Conservation (phyloP, 2,113 vertebrate species). For the Ciconia boyciana region DNA sequence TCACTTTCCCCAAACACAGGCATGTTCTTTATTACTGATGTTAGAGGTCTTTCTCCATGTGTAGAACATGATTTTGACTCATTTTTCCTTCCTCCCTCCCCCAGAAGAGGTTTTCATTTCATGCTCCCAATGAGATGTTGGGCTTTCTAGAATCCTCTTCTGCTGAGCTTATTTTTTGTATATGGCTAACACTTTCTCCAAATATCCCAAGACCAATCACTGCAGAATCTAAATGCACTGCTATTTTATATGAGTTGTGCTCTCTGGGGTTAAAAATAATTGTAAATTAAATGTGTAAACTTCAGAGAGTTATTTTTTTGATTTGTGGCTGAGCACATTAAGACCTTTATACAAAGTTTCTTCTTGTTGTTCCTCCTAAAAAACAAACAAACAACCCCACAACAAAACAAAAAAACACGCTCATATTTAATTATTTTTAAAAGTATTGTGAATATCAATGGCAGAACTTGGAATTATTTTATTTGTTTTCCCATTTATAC, state of each 20-base stretch:
- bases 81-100: background rate
- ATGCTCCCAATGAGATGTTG: background rate
- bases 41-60: background rate
- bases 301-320: background rate
- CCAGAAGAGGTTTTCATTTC: background rate
- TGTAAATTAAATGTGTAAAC: background rate
- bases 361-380: background rate
- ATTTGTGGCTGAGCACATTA: background rate
- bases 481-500: background rate
- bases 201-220: background rate
- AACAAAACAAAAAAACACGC: background rate
- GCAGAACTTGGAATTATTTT: background rate
- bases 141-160: background rate
- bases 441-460: background rate
- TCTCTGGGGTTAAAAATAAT: background rate
- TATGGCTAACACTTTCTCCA: background rate
- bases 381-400: background rate
- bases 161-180: background rate
- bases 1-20: background rate
- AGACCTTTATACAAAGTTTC: background rate
- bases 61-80: background rate
- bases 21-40: background rate
- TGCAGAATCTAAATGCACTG: background rate
- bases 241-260: background rate
- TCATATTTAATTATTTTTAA: background rate